phyloP scores from a whole-genome alignment of 2,797 vertebrate genomes.

The Rhinella marina region DNA sequence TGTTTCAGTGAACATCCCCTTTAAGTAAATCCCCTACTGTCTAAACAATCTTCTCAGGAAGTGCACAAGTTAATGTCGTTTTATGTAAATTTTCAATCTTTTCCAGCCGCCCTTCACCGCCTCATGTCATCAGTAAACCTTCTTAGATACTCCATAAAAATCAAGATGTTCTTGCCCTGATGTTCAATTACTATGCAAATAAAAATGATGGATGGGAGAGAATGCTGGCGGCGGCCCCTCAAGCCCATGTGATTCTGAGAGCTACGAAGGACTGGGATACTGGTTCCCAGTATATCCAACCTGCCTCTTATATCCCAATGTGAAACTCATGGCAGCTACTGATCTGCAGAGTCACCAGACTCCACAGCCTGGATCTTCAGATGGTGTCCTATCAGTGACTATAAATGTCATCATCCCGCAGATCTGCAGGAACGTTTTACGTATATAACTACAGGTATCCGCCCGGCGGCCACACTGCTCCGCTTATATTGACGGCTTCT shows the following conservation, averaged over 20 bases:
- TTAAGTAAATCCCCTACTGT: no score
- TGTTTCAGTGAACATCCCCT: neutral
- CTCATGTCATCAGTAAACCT: neutral
- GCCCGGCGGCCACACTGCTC: neutral
- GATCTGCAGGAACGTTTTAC: neutral
- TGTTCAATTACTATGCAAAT: neutral
- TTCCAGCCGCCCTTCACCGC: neutral
- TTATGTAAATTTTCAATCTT: neutral
- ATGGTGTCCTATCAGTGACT: neutral
- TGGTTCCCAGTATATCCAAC: neutral
- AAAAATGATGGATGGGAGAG: constrained; percentile 9
- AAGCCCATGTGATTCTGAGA: neutral
- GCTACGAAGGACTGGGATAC: neutral
- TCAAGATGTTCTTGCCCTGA: neutral
- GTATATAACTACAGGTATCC: neutral
- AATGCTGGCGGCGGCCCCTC: neutral
- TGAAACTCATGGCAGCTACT: neutral
- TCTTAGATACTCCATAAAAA: neutral
- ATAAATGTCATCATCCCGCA: neutral
- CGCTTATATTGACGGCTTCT: neutral
- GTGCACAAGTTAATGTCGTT: neutral
- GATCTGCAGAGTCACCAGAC: no score
- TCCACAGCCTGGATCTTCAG: no score
- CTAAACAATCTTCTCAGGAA: neutral
- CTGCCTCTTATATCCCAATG: neutral